Conservation (phyloP, 1,140 invertebrate species). For the Penaeus chinensis region DNA sequence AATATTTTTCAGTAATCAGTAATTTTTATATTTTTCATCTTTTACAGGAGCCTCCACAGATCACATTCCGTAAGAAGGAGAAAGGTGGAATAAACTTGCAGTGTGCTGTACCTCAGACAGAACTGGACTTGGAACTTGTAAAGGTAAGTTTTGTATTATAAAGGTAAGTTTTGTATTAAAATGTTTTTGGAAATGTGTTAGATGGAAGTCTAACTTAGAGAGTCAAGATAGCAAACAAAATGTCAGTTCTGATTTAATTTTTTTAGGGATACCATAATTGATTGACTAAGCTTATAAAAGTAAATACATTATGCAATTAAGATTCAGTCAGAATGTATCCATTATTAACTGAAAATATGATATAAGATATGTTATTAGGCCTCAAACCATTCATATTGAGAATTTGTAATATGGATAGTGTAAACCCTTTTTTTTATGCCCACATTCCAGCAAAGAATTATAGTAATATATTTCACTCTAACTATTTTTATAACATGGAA, state of each 20-base stretch:
- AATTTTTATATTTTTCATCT: not conserved
- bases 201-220: not conserved
- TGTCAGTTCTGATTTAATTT: not conserved
- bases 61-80: constrained; percentile 95
- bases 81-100: constrained; percentile 97
- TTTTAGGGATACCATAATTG: not conserved
- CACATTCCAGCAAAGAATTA: too few relatives aligned
- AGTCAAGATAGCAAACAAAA: too few relatives aligned
- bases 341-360: too few relatives aligned
- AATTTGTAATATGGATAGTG: too few relatives aligned
- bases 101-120: constrained; percentile 82
- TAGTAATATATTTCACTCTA: not conserved
- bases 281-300: not conserved
- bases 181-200: constrained; percentile 11
- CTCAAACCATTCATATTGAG: too few relatives aligned
- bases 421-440: too few relatives aligned
- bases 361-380: too few relatives aligned
- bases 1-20: not conserved
- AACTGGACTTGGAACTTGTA: constrained; percentile 94
- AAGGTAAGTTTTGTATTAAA: constrained; percentile 70
- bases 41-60: constrained; percentile 93
- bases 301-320: not conserved
- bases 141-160: constrained; percentile 74
- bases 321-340: too few relatives aligned
- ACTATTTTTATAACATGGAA: not conserved